phyloP scores from a whole-genome alignment of 2,113 vertebrate genomes.

The Malurus melanocephalus region DNA sequence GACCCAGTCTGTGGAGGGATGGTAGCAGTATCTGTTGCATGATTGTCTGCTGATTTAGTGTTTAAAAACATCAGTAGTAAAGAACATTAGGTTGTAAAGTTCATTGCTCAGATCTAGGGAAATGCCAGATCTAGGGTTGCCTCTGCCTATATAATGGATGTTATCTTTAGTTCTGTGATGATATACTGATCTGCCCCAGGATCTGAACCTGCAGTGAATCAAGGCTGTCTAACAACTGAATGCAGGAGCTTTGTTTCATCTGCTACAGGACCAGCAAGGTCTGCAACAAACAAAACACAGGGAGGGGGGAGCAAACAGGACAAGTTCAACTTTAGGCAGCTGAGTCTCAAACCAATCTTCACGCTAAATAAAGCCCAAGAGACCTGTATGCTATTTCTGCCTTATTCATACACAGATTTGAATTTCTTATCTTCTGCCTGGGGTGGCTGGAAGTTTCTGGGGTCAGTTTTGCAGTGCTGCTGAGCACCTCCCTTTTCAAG shows the following conservation, averaged over 20 bases:
- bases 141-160: neutral
- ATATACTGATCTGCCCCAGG: neutral
- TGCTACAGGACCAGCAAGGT: neutral
- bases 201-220: neutral
- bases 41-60: neutral
- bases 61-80: neutral
- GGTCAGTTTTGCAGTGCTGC: neutral
- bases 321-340: neutral
- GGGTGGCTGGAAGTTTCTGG: neutral
- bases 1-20: neutral
- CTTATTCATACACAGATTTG: neutral
- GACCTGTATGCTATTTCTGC: neutral
- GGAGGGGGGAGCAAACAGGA: accelerated
- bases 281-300: neutral
- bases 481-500: neutral
- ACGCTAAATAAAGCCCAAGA: neutral
- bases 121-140: neutral
- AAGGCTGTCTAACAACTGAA: neutral
- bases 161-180: neutral
- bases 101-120: neutral
- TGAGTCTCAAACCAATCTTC: neutral
- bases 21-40: neutral
- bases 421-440: neutral
- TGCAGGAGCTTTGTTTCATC: neutral
- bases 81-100: constrained; percentile 13